These are phyloP conservation scores for Anastrepha ludens DNA, from an alignment of 1,140 invertebrate genomes.

Conservation along the genomic window DNA sequence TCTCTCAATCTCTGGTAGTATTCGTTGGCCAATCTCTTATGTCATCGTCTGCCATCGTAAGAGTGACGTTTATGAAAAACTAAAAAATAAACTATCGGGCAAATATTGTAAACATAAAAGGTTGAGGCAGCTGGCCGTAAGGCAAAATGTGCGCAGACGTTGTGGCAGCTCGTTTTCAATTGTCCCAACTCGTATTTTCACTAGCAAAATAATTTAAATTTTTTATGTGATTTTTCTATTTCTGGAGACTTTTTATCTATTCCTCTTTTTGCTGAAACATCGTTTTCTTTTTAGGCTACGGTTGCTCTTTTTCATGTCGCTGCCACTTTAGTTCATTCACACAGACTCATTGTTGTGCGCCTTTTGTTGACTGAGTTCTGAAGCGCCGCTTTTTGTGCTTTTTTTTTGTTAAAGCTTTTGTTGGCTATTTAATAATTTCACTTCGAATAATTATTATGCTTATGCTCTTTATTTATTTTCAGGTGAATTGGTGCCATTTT, in stretches of 20 bases:
- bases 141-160: not conserved
- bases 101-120: not conserved
- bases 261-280: not conserved
- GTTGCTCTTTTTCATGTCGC: constrained; percentile 1
- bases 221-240: too few species aligned
- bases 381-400: not conserved
- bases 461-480: too few species aligned
- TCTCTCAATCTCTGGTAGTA: not conserved
- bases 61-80: constrained; percentile 32
- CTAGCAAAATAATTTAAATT: not conserved
- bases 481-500: too few species aligned
- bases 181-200: not conserved
- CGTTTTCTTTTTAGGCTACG: not conserved
- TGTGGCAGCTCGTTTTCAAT: not conserved
- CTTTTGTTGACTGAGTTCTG: not conserved
- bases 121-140: not conserved
- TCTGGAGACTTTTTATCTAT: not conserved
- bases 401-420: not conserved
- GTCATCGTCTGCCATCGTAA: not conserved
- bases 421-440: not conserved
- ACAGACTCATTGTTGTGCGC: not conserved
- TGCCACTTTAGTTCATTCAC: constrained; percentile 15
- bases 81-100: not conserved
- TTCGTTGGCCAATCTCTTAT: not conserved
- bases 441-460: too few species aligned